A percentile compares a stretch with the other conserved stretches of the same genome.
Conservation (phyloP, 2,888 invertebrate species). For the Ariolimax columbianus region DNA sequence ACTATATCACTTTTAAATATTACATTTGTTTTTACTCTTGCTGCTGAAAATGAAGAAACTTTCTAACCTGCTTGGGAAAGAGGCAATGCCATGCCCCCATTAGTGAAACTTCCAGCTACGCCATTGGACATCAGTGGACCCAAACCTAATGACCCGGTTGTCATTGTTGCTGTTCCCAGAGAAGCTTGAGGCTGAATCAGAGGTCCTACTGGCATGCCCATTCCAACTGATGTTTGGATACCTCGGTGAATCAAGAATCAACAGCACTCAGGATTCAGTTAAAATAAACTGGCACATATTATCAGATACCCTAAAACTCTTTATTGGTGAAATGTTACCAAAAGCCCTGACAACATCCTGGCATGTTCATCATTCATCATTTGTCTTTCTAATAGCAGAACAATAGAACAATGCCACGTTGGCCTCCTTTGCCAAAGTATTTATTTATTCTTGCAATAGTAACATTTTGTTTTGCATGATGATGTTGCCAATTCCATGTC, state of each 20-base stretch:
- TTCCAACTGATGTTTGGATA: constrained; percentile 21
- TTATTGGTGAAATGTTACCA: background rate
- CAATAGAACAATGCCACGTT: too few species aligned
- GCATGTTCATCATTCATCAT: background rate
- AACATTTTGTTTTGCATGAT: too few species aligned
- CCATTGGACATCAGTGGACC: constrained; percentile 71
- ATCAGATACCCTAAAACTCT: background rate
- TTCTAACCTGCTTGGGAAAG: background rate
- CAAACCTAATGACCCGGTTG: constrained; percentile 64
- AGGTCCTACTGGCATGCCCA: constrained; percentile 60
- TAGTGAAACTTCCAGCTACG: constrained; percentile 16
- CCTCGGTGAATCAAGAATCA: constrained; percentile 5
- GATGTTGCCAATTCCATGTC: too few species aligned
- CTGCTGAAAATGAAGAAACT: too few species aligned
- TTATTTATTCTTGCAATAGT: too few species aligned
- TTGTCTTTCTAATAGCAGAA: too few species aligned
- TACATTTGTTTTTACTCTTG: background rate
- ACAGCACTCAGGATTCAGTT: background rate
- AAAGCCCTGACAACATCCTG: background rate
- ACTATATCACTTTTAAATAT: background rate
- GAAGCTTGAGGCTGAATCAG: constrained; percentile 62
- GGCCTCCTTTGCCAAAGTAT: too few species aligned
- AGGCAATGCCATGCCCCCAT: constrained; percentile 18
- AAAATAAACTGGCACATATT: background rate
- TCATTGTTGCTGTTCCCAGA: constrained; percentile 61